Conservation (phyloP, 2,113 vertebrate species). For the Maccullochella peelii region DNA sequence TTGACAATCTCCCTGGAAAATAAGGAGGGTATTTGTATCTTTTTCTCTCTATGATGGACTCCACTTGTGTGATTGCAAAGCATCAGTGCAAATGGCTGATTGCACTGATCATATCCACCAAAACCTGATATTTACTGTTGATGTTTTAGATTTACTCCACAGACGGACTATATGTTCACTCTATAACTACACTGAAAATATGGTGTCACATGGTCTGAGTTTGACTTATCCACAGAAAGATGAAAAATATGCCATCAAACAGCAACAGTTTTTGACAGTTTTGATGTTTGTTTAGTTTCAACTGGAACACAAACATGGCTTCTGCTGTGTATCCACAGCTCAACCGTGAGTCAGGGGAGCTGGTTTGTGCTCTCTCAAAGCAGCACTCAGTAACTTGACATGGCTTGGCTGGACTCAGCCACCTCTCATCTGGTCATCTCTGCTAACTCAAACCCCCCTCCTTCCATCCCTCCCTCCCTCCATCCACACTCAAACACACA, state of each 20-base stretch:
- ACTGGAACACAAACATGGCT: slow-evolving; percentile 20
- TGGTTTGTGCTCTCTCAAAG: slow-evolving; percentile 23
- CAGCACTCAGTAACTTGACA: slow-evolving; percentile 56
- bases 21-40: slow-evolving; percentile 1
- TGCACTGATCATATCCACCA: background rate
- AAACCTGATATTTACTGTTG: slow-evolving; percentile 23
- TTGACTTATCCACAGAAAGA: background rate
- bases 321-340: slow-evolving; percentile 57
- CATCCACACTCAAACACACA: slow-evolving; percentile 32
- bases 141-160: background rate
- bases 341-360: slow-evolving; percentile 31
- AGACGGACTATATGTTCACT: background rate
- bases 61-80: background rate
- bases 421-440: slow-evolving; percentile 72
- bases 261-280: background rate
- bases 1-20: background rate
- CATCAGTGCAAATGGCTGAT: background rate
- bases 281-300: background rate
- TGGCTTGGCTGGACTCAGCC: slow-evolving; percentile 65
- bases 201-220: background rate
- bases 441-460: slow-evolving; percentile 36
- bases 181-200: background rate
- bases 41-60: slow-evolving; percentile 9
- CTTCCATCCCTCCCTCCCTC: background rate
- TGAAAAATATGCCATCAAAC: background rate